Evolutionary conservation across 2,888 invertebrate genomes (phyloP), one percentile per base, ranked within the genome.

Genomic region (Teleogryllus oceanicus): DNA sequence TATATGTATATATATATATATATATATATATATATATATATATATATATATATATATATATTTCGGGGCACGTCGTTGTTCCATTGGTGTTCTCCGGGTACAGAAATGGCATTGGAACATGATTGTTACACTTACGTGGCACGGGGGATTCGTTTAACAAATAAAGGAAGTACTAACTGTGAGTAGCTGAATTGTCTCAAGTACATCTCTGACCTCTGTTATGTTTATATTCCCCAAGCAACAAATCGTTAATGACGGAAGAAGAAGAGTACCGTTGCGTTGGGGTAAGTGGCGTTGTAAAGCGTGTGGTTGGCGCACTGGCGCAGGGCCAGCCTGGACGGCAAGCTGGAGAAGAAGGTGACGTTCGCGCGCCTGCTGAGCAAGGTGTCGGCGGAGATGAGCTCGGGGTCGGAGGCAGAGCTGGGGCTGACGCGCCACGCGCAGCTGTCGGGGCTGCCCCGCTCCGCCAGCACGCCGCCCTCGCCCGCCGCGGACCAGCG

Each of bases 321-420:
- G 51, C 37, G 37, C 37, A 37, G 37, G 37, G 37, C 79, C 3
- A 76, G 75, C 20, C 51, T 75, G 18, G 82, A 82, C 79, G 79
- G 80, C 16, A 93, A 93, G 84, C 86, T 93, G 79, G 94, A 94
- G 85, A 94, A 94, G 87, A 94, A 94, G 86, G 93, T 94, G 11
- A 94, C 93, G 0, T 94, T 94, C 85, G 94, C 94, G 0, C 89
- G 93, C 82, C 86, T 94, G 78, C 86, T 94, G 37, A 93, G 92
- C 85, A 93, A 92, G 87, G 93, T 94, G 10, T 93, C 93, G 16
- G 92, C 93, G 12, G 94, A 94, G 88, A 93, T 94, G 91, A 93
- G 92, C 84, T 92, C 92, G 0, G 92, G 93, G 80, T 92, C 92
- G 80, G 93, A 93, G 0, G 93, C 93, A 82, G 89, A 92, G 49